A percentile compares a stretch with the other conserved stretches of the same genome.
These are phyloP conservation scores for Hippocampus abdominalis DNA, from an alignment of 2,113 vertebrate species.

Conservation along the genomic window DNA sequence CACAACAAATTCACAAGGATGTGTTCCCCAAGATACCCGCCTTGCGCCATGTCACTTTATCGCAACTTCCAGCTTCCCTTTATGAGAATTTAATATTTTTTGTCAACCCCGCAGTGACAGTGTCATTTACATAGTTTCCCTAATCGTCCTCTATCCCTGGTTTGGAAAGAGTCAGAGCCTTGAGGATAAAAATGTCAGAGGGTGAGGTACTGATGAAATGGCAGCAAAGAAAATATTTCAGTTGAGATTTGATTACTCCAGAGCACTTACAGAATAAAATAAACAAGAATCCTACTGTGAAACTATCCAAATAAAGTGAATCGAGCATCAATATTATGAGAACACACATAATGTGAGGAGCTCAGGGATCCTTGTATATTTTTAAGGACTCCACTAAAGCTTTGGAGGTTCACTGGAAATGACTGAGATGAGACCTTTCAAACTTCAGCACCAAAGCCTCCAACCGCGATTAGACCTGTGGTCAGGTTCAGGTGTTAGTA, in stretches of 20 bases:
- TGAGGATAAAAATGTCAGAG: constrained; percentile 42
- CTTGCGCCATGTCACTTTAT: constrained; percentile 4
- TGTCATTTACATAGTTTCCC: constrained; percentile 68
- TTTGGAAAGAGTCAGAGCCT: constrained; percentile 29
- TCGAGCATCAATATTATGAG: constrained; percentile 61
- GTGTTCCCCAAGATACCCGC: constrained; percentile 8
- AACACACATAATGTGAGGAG: constrained; percentile 56
- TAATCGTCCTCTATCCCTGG: constrained; percentile 60
- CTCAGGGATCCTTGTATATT: constrained; percentile 52
- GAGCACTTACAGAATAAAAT: constrained; percentile 64
- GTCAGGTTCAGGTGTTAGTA: constrained; percentile 41
- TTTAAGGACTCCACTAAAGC: constrained; percentile 30
- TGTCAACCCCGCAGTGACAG: constrained; percentile 44
- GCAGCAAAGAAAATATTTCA: constrained; percentile 67
- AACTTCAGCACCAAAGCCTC: constrained; percentile 35
- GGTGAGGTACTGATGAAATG: constrained; percentile 29
- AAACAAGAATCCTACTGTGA: constrained; percentile 55
- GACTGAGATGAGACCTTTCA: constrained; percentile 40
- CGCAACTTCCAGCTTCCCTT: constrained; percentile 28
- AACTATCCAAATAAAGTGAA: constrained; percentile 64
- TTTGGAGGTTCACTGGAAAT: constrained; percentile 34
- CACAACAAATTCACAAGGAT: constrained; percentile 53
- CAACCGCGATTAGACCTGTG: constrained; percentile 48
- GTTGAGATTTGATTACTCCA: constrained; percentile 64
- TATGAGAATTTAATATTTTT: constrained; percentile 41